Evolutionary conservation across 1,140 invertebrate species (phyloP).

Genomic region (Drosophila parabipectinata): DNA sequence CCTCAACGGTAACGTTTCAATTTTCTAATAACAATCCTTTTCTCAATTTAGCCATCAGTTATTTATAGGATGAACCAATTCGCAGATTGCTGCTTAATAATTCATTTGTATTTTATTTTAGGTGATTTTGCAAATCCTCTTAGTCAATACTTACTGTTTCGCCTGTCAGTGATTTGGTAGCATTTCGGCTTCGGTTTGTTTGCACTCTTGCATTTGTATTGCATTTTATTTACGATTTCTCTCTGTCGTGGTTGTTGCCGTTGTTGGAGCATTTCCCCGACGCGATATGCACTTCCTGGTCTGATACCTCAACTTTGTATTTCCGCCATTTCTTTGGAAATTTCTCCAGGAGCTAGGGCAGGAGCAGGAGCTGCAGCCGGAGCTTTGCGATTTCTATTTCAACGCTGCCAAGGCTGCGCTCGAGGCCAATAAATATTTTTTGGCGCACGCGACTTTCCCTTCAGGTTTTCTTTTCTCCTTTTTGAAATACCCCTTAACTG

Average conservation of each 20-base stretch:
- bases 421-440: constrained; percentile 76
- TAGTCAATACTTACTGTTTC: constrained; percentile 49
- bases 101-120: background rate
- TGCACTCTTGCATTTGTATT: constrained; percentile 71
- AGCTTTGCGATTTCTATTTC: constrained; percentile 73
- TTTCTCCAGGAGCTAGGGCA: constrained; percentile 26
- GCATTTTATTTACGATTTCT: constrained; percentile 75
- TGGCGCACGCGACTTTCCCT: constrained; percentile 61
- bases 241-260: constrained; percentile 39
- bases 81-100: constrained; percentile 1
- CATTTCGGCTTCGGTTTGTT: constrained; percentile 61
- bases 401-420: constrained; percentile 58
- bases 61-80: background rate
- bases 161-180: constrained; percentile 62
- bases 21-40: background rate
- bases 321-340: constrained; percentile 71
- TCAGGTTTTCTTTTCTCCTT: background rate
- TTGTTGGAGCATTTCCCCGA: constrained; percentile 58
- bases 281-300: constrained; percentile 76
- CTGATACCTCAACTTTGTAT: constrained; percentile 82
- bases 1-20: background rate
- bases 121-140: background rate
- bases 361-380: constrained; percentile 23
- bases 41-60: background rate
- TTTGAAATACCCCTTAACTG: constrained; percentile 3